Percentiles rank a stretch among this genome's conserved stretches.
These are phyloP conservation scores for Liolophura sinensis DNA, from an alignment of 1,140 invertebrate species.

Conservation along the genomic window DNA sequence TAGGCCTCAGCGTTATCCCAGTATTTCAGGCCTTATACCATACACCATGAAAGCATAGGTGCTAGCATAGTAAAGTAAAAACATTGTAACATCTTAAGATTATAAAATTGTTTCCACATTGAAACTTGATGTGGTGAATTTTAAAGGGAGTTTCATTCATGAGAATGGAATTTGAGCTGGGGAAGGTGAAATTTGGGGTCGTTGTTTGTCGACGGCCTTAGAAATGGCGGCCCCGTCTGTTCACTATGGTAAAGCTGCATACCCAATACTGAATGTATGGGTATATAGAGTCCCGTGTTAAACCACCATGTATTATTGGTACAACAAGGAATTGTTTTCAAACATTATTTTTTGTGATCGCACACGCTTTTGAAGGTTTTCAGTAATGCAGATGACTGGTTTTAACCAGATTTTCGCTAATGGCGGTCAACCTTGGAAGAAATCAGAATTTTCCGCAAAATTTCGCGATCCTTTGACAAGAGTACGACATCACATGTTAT, in stretches of 20 bases:
- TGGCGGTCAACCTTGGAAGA: too few relatives aligned
- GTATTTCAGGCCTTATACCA: constrained; percentile 32
- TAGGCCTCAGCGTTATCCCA: constrained; percentile 11
- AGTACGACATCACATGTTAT: too few relatives aligned
- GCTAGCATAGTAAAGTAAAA: constrained; percentile 16
- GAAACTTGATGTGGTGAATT: constrained; percentile 27
- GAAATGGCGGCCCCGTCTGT: not conserved
- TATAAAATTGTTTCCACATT: constrained; percentile 15
- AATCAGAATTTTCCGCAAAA: too few relatives aligned
- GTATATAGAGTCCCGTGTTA: not conserved
- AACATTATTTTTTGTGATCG: not conserved
- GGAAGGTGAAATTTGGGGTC: constrained; percentile 47
- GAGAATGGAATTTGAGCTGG: constrained; percentile 41
- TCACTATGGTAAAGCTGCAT: constrained; percentile 1
- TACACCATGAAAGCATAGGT: constrained; percentile 29
- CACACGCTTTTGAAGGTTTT: not conserved
- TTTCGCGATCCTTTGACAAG: too few relatives aligned
- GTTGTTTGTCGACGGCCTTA: constrained; percentile 32
- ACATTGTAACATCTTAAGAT: constrained; percentile 9
- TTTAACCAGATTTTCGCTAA: constrained; percentile 1
- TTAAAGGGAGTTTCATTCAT: constrained; percentile 47
- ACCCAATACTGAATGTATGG: not conserved
- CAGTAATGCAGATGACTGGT: not conserved
- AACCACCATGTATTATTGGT: not conserved
- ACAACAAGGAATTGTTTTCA: not conserved